Conservation (phyloP, 2,797 vertebrate species). For the Pseudochromis fuscus region DNA sequence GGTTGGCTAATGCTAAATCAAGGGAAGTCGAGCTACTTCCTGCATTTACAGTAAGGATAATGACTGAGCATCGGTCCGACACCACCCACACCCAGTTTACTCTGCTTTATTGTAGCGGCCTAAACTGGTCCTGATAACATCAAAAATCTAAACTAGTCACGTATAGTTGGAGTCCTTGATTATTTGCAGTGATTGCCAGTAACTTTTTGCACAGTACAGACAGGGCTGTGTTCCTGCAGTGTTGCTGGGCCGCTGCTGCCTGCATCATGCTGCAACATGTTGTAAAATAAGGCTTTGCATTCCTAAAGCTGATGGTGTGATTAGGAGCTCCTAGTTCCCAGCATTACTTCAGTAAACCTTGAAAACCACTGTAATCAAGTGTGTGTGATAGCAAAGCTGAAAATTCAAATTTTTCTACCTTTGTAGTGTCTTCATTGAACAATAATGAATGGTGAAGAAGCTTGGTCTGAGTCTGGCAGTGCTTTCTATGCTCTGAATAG, state of each 20-base stretch:
- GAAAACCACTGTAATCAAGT: not conserved
- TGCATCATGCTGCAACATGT: constrained; percentile 65
- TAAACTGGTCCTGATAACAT: not conserved
- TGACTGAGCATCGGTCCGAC: constrained; percentile 45
- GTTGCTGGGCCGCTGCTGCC: not conserved
- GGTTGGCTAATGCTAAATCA: constrained; percentile 46
- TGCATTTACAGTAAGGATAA: constrained; percentile 60
- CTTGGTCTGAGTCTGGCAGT: not conserved
- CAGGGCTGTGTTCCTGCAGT: not conserved
- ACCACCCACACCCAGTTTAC: constrained; percentile 41
- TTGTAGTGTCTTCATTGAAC: too few species aligned
- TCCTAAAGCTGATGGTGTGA: constrained; percentile 46
- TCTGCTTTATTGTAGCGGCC: not conserved
- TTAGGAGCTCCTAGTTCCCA: not conserved
- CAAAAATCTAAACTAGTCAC: not conserved
- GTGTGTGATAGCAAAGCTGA: not conserved
- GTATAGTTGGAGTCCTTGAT: not conserved
- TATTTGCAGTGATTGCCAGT: not conserved
- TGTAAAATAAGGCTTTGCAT: constrained; percentile 54
- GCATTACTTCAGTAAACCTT: not conserved
- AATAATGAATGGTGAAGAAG: not conserved
- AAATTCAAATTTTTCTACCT: not conserved
- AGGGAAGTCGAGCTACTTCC: constrained; percentile 75
- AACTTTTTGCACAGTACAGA: not conserved
- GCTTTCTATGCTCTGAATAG: constrained; percentile 27